Evolutionary conservation across 2,888 invertebrate species (phyloP), one percentile per base, ranked within the genome.

Genomic region (Acrobasis consociella): DNA sequence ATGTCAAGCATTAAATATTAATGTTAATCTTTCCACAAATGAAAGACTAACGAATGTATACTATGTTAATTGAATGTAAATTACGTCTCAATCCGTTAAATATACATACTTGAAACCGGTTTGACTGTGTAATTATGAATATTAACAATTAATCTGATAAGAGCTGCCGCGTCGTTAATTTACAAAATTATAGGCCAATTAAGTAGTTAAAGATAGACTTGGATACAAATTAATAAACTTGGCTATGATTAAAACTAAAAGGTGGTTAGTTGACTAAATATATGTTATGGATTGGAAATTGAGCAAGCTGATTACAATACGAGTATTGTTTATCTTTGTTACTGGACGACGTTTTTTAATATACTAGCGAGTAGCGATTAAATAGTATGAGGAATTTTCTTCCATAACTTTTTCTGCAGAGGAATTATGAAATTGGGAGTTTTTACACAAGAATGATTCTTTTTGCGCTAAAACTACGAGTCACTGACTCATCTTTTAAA

Each of bases 131-230:
- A 71, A 70, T 70, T 73, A 73, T 74, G 71, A 69, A 72, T 73
- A 77, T 76, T 73, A 70, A 72, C 71, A 68, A 69, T 69, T 70
- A 73, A 73, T 69, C 73, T 68, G 70, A 74, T 72, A 74, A 72
- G 66, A 72, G 64, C 67, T 68, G 65, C 69, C 68, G 61, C 55
- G 66, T 69, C 66, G 65, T 72, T 72, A 71, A 72, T 71, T 73
- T 68, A 70, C 66, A 64, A 70, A 72, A 72, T 74, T 75, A 74
- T 72, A 69, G 70, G 69, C 69, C 74, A 74, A 76, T 78, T 74
- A 72, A 69, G 67, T 72, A 64, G 72, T 74, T 72, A 71, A 70
- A 69, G 69, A 69, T 66, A 64, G 63, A 65, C 66, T 60, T 67
- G 62, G 68, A 68, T 69, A 67, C 64, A 64, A 65, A 64, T 67